phyloP scores from a whole-genome alignment of 2,797 vertebrate genomes.

The Phalanger gymnotis region DNA sequence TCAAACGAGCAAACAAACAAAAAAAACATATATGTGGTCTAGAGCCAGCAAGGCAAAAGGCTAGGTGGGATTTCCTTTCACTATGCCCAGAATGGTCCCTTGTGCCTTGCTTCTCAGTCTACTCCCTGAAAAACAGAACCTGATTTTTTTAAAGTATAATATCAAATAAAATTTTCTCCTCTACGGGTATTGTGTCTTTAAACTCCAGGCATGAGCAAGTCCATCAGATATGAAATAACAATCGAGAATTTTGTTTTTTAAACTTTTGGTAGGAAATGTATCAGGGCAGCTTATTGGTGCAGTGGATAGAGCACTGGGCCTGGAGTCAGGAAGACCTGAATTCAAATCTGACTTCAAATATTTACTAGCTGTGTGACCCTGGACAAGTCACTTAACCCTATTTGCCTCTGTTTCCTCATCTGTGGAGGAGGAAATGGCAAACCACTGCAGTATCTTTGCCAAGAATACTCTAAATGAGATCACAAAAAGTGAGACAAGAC shows the following conservation, averaged over 20 bases:
- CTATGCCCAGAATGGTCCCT: constrained; percentile 30
- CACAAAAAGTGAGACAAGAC: not conserved
- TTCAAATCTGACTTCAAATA: not conserved
- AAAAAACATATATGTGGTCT: constrained; percentile 27
- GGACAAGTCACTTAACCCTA: not conserved
- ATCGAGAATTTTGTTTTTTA: not conserved
- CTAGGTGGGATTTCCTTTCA: constrained; percentile 15
- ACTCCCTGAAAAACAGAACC: constrained; percentile 23
- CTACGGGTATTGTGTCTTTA: not conserved
- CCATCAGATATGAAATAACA: constrained; percentile 43
- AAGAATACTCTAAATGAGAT: not conserved
- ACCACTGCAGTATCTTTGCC: not conserved
- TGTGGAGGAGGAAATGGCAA: not conserved
- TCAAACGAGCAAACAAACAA: not conserved
- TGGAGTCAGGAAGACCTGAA: not conserved
- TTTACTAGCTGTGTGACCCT: not conserved
- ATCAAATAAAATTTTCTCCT: not conserved
- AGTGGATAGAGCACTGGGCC: not conserved
- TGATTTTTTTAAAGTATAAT: constrained; percentile 20
- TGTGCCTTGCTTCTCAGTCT: not conserved
- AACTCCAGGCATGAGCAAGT: constrained; percentile 22
- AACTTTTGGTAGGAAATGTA: not conserved
- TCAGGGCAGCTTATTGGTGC: not conserved
- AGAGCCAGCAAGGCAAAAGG: constrained; percentile 1
- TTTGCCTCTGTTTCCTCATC: not conserved